Evolutionary conservation across 2,113 vertebrate species (phyloP), one percentile per base, ranked within the genome.

Genomic region (Lophura nycthemera): DNA sequence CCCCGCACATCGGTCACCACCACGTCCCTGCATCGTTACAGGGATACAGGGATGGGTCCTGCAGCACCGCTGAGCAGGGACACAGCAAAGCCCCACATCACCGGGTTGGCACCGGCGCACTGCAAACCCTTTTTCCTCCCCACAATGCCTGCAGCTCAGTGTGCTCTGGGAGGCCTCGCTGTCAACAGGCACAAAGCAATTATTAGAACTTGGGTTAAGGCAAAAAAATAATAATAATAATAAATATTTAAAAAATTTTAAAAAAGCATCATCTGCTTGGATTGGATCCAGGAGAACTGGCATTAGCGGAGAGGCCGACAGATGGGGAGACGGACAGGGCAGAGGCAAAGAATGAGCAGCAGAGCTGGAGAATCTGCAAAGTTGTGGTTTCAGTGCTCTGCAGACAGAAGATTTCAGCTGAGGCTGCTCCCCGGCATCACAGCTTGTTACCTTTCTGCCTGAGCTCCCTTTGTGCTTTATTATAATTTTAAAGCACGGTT

Each of bases 1-100:
- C 96, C 97, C 96, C 71, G 74, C 94, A 63, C 96, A 96, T 97
- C 96, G 97, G 97, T 97, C 97, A 96, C 97, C 4, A 90, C 54
- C 59, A 67, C 90, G 88, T 40, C 92, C 65, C 88, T 11, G 63
- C 93, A 90, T 88, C 6, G 47, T 57, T 67, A 29, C 74, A 11
- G 80, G 21, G 32, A 45, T 24, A 42, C n/a, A 5, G 59, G 87
- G 54, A 36, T 11, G 65, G 92, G 47, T 25, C 47, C 70, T 20
- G n/a, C 36, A 66, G 20, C 75, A 27, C 7, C 1, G 29, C 32
- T 8, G 4, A n/a, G 30, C 36, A 11, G 25, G 16, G 22, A 18
- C 36, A 16, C 60, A 27, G 61, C 36, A 38, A 27, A 63, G 61
- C 24, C 61, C 24, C 38, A 19, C 25, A 12, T 11, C 38, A 6